Base-by-base conservation (phyloP, 2,888 invertebrate genomes). In the Choreutis nemorana region DNA sequence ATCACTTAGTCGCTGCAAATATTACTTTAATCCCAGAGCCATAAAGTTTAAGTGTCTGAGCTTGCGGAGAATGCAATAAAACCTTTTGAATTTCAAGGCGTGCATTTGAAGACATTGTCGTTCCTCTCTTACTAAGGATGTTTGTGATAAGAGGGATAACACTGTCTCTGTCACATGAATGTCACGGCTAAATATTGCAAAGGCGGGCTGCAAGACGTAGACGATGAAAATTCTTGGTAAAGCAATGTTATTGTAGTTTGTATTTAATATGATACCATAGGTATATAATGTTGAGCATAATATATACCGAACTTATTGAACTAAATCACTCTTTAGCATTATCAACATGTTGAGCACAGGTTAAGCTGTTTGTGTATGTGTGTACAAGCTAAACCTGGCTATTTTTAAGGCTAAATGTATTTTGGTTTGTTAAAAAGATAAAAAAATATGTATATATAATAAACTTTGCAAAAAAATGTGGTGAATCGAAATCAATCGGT, bases 21-120 rank as follows among this genome's bases (percentile, higher is more conserved):
- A 77, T 77, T 72, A 77, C 78, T 77, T 77, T 75, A 78, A 77
- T 77, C 72, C 68, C 55, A 68, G 55, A 63, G 73, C 68, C 66
- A 75, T 78, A 78, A 78, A 77, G 77, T 75, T 77, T 73, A 77
- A 73, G 71, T 66, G 68, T 67, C 72, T 71, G 71, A 67, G 75
- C 73, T 75, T 70, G 70, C 66, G 59, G 64, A 55, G 71, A 77
- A 75, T 71, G 75, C 71, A 78, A 77, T 78, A 77, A 77, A 77
- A 73, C 70, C 72, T 66, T 63, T 62, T 55, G 61, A 66, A 72
- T 67, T 71, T 70, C 60, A 57, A 70, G 64, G 60, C 59, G 60
- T 54, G 55, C 54, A 50, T 49, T 46, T 53, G 48, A 48, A 64
- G 57, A 57, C 49, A 56, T 55, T 49, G 64, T 61, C 55, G 62